Conservation (phyloP, 2,888 invertebrate species). For the Tipula lateralis region DNA sequence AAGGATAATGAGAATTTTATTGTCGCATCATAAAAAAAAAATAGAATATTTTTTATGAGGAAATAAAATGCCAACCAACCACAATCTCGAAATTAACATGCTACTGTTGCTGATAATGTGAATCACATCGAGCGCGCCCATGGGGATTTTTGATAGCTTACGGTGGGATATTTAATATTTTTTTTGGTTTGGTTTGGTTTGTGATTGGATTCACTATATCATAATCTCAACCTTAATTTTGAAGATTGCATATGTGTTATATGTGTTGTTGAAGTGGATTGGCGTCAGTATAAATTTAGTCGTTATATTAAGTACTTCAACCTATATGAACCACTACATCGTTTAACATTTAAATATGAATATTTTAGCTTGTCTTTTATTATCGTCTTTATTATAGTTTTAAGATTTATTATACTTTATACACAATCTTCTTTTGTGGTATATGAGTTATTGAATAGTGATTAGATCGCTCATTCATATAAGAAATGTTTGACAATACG, state of each 20-base stretch:
- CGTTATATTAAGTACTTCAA: too few species aligned
- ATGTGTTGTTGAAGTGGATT: background rate
- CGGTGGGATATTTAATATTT: background rate
- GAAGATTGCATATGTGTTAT: background rate
- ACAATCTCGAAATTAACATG: background rate
- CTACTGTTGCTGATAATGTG: background rate
- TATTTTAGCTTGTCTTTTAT: too few species aligned
- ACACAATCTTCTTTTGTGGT: too few species aligned
- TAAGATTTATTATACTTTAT: too few species aligned
- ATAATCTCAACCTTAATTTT: background rate
- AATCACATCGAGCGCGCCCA: background rate
- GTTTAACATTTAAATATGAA: too few species aligned
- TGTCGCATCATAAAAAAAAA: background rate
- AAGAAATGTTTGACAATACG: too few species aligned
- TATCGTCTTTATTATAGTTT: too few species aligned
- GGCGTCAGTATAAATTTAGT: background rate
- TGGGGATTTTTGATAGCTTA: background rate
- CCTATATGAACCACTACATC: too few species aligned
- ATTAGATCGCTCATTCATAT: too few species aligned
- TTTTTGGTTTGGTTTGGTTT: background rate
- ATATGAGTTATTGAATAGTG: too few species aligned
- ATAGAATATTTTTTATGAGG: background rate
- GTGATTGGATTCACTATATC: background rate
- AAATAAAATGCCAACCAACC: background rate
- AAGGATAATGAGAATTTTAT: slow-evolving; percentile 1